These are phyloP conservation scores for Hyphantria cunea DNA, from an alignment of 1,140 invertebrate species.

Conservation along the genomic window DNA sequence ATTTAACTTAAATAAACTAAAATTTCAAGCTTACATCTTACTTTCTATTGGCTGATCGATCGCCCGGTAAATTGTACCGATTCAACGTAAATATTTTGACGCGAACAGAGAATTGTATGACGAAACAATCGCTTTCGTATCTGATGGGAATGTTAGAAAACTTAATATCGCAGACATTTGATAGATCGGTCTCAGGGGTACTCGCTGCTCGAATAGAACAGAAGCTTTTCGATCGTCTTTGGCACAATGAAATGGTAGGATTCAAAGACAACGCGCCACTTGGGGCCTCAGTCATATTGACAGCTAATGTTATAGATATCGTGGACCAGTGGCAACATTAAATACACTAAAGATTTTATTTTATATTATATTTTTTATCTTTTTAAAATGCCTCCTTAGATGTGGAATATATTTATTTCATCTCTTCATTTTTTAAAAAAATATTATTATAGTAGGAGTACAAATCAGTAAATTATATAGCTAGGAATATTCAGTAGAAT, in stretches of 20 bases:
- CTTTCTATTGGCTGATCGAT: conserved; percentile 76
- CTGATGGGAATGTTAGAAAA: conserved; percentile 53
- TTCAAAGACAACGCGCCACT: conserved; percentile 22
- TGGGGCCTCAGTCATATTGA: conserved; percentile 26
- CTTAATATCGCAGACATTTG: conserved; percentile 60
- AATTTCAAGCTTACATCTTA: conserved; percentile 67
- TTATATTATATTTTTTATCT: no score
- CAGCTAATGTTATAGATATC: conserved; percentile 7
- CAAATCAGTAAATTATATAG: no score
- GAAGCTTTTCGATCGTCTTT: conserved; percentile 40
- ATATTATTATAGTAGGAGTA: no score
- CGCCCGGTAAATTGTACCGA: conserved; percentile 66
- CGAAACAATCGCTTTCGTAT: conserved; percentile 72
- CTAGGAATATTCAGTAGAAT: no score
- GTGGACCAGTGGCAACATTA: no score
- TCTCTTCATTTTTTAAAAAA: no score
- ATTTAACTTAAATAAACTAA: conserved; percentile 61
- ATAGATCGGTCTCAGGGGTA: conserved; percentile 69
- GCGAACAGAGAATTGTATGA: conserved; percentile 64
- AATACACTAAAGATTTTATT: no score
- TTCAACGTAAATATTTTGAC: conserved; percentile 77
- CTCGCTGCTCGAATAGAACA: conserved; percentile 35
- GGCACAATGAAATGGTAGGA: conserved; percentile 34
- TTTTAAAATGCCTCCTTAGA: no score
- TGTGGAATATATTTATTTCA: no score